Evolutionary conservation across 2,113 vertebrate species (phyloP).

Genomic region (Azemiops feae): DNA sequence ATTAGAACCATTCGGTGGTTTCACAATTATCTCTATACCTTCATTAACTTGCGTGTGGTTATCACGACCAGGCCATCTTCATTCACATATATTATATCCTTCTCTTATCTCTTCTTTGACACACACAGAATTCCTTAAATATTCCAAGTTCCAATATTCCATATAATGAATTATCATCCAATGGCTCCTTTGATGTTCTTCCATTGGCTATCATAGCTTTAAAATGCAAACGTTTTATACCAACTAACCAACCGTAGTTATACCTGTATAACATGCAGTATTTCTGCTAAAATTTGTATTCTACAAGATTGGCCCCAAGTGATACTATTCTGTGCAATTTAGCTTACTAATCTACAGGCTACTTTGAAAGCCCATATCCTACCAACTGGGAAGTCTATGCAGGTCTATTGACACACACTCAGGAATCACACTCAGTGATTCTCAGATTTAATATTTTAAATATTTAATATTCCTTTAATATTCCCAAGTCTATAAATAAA

Average conservation of each 20-base stretch:
- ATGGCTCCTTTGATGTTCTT: background rate
- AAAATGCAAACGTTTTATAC: background rate
- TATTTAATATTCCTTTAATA: background rate
- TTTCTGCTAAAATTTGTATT: background rate
- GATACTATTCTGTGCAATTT: background rate
- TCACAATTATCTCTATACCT: background rate
- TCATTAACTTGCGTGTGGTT: background rate
- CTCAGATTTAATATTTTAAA: background rate
- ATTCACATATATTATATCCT: background rate
- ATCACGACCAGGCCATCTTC: background rate
- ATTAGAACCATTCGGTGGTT: background rate
- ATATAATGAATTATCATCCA: background rate
- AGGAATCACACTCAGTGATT: background rate
- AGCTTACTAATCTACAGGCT: background rate
- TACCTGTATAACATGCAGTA: background rate
- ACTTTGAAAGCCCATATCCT: background rate
- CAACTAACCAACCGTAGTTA: background rate
- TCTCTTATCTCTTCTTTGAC: background rate
- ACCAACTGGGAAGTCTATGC: background rate
- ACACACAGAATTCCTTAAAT: background rate
- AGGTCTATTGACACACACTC: background rate
- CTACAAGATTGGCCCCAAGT: background rate
- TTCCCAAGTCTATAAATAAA: background rate
- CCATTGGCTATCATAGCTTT: background rate
- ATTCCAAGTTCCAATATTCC: background rate